Base-by-base conservation (phyloP, 2,797 vertebrate genomes). In the Cygnus olor region DNA sequence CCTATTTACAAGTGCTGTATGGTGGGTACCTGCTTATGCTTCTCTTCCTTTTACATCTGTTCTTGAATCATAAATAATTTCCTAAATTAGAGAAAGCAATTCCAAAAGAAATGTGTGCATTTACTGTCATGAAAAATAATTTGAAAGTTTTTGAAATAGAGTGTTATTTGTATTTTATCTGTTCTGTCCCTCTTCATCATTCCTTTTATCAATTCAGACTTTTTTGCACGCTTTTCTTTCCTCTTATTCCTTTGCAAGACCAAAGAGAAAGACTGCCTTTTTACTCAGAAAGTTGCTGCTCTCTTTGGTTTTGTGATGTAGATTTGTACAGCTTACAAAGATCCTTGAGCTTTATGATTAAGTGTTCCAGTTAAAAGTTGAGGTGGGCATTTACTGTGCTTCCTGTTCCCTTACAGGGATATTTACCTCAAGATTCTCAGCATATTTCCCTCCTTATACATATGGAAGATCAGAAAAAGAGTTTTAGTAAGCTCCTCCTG, bases 401-500 rank as follows among this genome's bases (percentile, higher is more conserved):
- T 89, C 61, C 73, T 80, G 54, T 89, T 92, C 64, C 61, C 42
- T 77, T 78, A 34, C 81, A 87, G 47, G 68, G 70, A 69, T 93
- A 90, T 89, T 91, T 93, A 76, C 90, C 66, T 88, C 63, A 61
- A 94, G 77, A 73, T 90, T 95, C 61, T 90, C 25, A 0, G 76
- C 54, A 70, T 94, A 90, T 94, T 94, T 97, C 66, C 81, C 61
- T 95, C 49, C 74, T 92, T 93, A 66, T 76, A 66, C 54, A 69
- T 69, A 38, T 89, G 58, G 57, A 54, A 89, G 53, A 38, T 94
- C 80, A 91, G 91, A 96, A 93, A 89, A 87, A 95, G 82, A 80
- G 69, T 93, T 91, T 94, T 95, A 93, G 93, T 94, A 90, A 94
- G 72, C 91, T 93, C 90, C 94, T 96, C 89, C 93, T 96, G 95